Conservation (phyloP, 2,797 vertebrate species). For the Rhinatrema bivittatum region DNA sequence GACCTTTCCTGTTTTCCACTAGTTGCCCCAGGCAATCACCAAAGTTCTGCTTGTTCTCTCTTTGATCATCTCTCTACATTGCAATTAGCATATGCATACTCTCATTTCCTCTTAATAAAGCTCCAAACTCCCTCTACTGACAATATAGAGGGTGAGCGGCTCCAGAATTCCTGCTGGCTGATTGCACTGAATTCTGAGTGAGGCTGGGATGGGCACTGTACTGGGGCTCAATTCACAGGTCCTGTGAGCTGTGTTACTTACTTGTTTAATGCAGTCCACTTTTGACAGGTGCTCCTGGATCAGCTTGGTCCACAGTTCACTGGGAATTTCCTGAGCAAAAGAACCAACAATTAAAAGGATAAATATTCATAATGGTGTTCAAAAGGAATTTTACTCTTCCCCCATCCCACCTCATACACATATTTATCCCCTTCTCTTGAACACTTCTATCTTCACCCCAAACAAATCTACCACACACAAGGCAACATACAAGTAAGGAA, state of each 20-base stretch:
- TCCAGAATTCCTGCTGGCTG: too few relatives aligned
- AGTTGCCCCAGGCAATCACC: constrained; percentile 76
- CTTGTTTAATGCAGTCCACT: constrained; percentile 61
- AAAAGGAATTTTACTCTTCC: constrained; percentile 20
- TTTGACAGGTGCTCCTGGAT: constrained; percentile 59
- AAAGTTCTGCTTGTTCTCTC: constrained; percentile 70
- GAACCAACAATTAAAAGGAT: constrained; percentile 29
- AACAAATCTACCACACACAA: constrained; percentile 1
- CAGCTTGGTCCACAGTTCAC: constrained; percentile 49
- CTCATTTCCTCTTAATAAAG: constrained; percentile 68
- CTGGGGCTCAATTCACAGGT: too few relatives aligned
- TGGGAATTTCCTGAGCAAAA: constrained; percentile 52
- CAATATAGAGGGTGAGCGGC: constrained; percentile 42
- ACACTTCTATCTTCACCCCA: neutral
- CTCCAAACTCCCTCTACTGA: constrained; percentile 43
- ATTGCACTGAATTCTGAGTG: too few relatives aligned
- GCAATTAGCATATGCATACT: constrained; percentile 71
- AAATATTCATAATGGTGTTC: constrained; percentile 23
- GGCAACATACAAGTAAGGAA: constrained; percentile 8
- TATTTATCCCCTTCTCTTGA: neutral
- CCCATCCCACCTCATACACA: neutral
- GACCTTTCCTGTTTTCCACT: constrained; percentile 29
- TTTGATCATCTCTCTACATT: constrained; percentile 75
- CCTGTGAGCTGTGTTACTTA: too few relatives aligned
- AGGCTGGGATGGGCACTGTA: too few relatives aligned